Evolutionary conservation across 2,113 vertebrate genomes (phyloP).

Genomic region (Rhipidura dahli): DNA sequence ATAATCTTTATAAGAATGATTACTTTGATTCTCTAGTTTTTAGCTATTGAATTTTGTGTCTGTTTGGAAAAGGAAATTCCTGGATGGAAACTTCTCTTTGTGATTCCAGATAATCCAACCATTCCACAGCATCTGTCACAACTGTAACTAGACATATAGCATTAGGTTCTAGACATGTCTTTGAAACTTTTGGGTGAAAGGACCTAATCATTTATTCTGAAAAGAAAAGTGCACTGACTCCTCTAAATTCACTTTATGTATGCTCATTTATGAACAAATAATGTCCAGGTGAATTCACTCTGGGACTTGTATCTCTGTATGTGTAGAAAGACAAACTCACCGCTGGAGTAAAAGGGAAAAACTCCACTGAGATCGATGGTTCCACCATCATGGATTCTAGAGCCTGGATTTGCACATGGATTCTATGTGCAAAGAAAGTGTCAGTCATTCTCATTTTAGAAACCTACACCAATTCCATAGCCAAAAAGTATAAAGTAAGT

Average conservation of each 20-base stretch:
- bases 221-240: background rate
- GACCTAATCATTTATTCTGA: background rate
- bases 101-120: background rate
- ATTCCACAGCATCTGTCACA: background rate
- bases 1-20: background rate
- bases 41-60: background rate
- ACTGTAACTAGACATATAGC: background rate
- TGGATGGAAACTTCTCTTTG: background rate
- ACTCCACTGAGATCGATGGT: background rate
- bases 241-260: background rate
- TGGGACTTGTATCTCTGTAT: background rate
- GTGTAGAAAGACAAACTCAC: background rate
- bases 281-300: background rate
- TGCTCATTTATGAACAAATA: background rate
- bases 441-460: background rate
- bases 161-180: background rate
- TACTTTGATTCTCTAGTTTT: background rate
- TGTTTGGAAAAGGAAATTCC: background rate
- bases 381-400: background rate
- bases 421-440: background rate
- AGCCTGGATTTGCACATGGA: background rate
- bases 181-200: background rate
- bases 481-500: background rate
- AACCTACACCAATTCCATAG: background rate
- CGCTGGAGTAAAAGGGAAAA: background rate